phyloP scores from a whole-genome alignment of 2,113 vertebrate species.

The Microcebus ravelobensis region DNA sequence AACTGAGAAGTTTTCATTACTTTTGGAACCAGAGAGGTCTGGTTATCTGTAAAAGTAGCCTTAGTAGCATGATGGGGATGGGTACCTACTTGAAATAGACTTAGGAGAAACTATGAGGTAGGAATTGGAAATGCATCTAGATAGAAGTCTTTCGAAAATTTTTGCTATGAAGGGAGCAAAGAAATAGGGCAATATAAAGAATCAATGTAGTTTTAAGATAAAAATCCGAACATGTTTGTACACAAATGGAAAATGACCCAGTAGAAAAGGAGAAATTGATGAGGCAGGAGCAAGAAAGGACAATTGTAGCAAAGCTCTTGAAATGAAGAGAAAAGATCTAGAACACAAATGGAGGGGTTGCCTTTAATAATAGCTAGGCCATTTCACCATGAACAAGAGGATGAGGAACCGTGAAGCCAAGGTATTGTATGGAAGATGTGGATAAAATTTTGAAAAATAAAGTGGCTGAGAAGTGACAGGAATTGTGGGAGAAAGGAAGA shows the following conservation, averaged over 20 bases:
- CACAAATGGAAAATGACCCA: neutral
- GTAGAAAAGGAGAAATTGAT: neutral
- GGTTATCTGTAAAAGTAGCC: neutral
- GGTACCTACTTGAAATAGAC: neutral
- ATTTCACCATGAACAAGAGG: neutral
- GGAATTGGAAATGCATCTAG: neutral
- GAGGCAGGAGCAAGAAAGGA: neutral
- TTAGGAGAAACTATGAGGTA: neutral
- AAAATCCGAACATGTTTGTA: neutral
- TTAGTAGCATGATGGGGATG: neutral
- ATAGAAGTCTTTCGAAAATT: neutral
- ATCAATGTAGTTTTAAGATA: neutral
- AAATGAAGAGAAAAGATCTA: neutral
- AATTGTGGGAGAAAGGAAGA: neutral
- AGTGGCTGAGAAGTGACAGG: neutral
- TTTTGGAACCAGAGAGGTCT: constrained; percentile 22
- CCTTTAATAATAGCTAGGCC: neutral
- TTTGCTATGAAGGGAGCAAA: neutral
- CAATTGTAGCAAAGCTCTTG: neutral
- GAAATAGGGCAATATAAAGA: neutral
- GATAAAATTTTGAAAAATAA: neutral
- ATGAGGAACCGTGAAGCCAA: neutral
- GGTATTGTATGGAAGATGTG: neutral
- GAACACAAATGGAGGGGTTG: neutral
- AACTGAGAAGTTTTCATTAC: neutral